Evolutionary conservation across 2,797 vertebrate genomes (phyloP).

Genomic region (Lacerta agilis): DNA sequence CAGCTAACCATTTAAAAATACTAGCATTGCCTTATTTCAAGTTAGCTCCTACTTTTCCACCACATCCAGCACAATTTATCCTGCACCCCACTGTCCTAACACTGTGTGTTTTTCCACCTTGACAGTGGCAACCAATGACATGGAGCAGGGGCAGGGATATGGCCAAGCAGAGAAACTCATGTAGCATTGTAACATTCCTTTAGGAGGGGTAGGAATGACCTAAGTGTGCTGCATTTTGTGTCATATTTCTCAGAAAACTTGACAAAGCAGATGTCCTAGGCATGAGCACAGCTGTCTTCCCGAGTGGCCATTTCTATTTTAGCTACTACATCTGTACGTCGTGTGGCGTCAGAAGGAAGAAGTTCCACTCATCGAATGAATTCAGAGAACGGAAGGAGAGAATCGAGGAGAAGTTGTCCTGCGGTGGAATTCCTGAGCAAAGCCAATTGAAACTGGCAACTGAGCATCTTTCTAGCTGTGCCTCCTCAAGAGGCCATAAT

Average conservation of each 20-base stretch:
- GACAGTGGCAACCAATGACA: too few species aligned
- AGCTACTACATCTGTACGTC: neutral
- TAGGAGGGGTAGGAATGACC: too few species aligned
- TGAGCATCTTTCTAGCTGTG: neutral
- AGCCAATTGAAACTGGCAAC: conserved; percentile 3
- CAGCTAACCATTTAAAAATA: too few species aligned
- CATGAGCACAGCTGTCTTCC: neutral
- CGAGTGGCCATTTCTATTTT: neutral
- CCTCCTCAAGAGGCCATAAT: neutral
- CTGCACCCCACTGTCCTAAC: too few species aligned
- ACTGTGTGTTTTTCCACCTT: too few species aligned
- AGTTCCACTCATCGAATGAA: neutral
- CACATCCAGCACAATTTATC: too few species aligned
- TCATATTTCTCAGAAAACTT: neutral
- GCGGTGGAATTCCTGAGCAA: neutral
- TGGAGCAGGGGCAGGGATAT: too few species aligned
- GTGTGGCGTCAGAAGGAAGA: neutral
- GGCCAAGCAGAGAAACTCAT: too few species aligned
- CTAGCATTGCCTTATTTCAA: too few species aligned
- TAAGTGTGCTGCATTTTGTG: neutral
- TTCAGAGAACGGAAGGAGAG: neutral
- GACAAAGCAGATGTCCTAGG: neutral
- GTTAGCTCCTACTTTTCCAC: too few species aligned
- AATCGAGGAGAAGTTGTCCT: neutral
- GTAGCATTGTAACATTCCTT: too few species aligned